These are phyloP conservation scores for Phyto melanocephala DNA, from an alignment of 2,888 invertebrate species.

Conservation along the genomic window DNA sequence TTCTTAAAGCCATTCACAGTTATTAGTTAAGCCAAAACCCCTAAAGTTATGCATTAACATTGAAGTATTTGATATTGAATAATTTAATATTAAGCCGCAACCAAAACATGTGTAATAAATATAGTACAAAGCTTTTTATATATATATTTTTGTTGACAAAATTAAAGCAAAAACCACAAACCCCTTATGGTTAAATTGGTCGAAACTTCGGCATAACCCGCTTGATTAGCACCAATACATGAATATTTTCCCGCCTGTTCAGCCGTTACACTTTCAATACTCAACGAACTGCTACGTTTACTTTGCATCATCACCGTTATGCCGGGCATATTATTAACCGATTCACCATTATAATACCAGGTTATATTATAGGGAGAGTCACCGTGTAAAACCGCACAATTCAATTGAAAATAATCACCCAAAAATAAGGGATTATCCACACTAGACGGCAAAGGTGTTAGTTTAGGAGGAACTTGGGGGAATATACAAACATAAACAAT, in stretches of 20 bases:
- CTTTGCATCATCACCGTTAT: conserved; percentile 79
- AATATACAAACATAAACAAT: conserved; percentile 58
- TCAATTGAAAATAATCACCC: conserved; percentile 82
- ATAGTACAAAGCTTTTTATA: conserved; percentile 2
- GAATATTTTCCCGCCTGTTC: conserved; percentile 87
- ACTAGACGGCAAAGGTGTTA: conserved; percentile 81
- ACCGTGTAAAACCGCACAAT: conserved; percentile 86
- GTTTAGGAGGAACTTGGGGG: conserved; percentile 83
- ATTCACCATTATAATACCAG: conserved; percentile 84
- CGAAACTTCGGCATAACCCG: conserved; percentile 79
- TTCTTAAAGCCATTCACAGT: conserved; percentile 40
- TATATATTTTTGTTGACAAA: not conserved
- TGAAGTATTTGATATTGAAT: not conserved
- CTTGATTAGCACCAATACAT: conserved; percentile 84
- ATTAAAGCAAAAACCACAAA: conserved; percentile 69
- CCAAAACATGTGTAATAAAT: conserved; percentile 22
- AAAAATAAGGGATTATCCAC: conserved; percentile 83
- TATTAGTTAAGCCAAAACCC: conserved; percentile 56
- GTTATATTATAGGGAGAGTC: conserved; percentile 88
- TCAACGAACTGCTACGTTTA: conserved; percentile 82
- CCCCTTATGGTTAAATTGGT: conserved; percentile 76
- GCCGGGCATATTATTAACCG: conserved; percentile 71
- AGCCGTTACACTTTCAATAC: conserved; percentile 82
- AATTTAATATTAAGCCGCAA: conserved; percentile 7
- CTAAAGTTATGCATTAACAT: conserved; percentile 54